Evolutionary conservation across 2,113 vertebrate genomes (phyloP), one percentile per base, ranked within the genome.

Genomic region (Actenoides hombroni): DNA sequence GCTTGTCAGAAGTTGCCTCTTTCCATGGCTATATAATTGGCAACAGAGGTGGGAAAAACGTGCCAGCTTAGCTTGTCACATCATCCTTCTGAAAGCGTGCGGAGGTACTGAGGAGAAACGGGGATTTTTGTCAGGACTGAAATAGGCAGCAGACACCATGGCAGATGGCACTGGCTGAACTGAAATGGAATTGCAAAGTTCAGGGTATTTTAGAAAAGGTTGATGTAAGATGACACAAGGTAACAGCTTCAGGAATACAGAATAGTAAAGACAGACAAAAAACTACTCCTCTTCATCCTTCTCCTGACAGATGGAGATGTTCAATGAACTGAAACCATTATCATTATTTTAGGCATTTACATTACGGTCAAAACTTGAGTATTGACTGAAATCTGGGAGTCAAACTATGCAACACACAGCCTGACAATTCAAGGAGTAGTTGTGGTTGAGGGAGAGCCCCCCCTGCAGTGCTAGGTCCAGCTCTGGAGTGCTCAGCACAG

Each of bases 131-230:
- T 70, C 37, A 79, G 57, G 95, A 83, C 80, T 10, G 86, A 88
- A 92, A 92, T 69, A 60, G 42, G 13, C 1, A 16, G 71, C 88
- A 88, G 90, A 95, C 93, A 94, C 76, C 3, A 16, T 8, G 75
- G 80, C 88, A 96, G 90, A 96, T 92, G 86, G 94, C 64, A 37
- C 57, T 56, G 90, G 75, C 39, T 88, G 86, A 88, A 81, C 4
- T 44, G 56, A 83, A 93, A 86, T 1, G 51, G 83, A 91, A 86
- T 13, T 51, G 79, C 5, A 18, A 94, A 96, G 87, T 86, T 93
- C 74, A 70, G 46, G 40, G 48, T 86, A 75, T 92, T 94, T 94
- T 39, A 88, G 57, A 90, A 69, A 71, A 48, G 88, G 93, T 75
- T 92, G 73, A 61, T 16, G 23, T 76, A 49, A 88, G 88, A 90